phyloP scores from a whole-genome alignment of 1,140 invertebrate genomes.

The Plectus sambesii region DNA sequence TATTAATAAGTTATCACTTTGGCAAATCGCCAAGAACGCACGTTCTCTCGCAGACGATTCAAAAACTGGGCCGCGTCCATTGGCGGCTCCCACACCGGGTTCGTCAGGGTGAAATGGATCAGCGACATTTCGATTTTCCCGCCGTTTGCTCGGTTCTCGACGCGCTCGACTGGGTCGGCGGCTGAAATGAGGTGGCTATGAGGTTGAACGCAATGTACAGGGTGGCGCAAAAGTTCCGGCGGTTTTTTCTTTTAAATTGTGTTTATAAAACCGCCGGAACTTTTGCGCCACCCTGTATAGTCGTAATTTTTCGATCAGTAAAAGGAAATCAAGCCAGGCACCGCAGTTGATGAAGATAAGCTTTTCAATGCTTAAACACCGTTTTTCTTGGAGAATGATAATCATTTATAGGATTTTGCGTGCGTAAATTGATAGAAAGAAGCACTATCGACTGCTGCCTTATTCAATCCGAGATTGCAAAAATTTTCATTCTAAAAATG shows the following conservation, averaged over 20 bases:
- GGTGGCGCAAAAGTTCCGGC: no score
- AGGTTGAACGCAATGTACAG: conserved; percentile 20
- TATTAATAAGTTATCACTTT: no score
- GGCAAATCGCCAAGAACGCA: no score
- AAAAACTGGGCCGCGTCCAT: conserved; percentile 26
- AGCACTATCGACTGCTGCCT: no score
- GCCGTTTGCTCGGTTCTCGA: conserved; percentile 11
- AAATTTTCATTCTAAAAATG: no score
- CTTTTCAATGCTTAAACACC: no score
- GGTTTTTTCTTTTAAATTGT: no score
- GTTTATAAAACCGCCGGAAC: conserved; percentile 28
- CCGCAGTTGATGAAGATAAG: no score
- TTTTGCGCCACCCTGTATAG: conserved; percentile 14
- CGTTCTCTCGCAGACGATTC: conserved; percentile 21
- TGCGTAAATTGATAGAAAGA: no score
- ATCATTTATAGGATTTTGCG: no score
- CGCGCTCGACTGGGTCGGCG: background rate
- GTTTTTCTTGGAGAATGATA: no score
- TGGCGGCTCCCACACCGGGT: conserved; percentile 41
- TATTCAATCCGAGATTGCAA: no score
- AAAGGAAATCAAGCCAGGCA: background rate
- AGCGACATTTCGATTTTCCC: conserved; percentile 43
- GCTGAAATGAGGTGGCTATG: conserved; percentile 9
- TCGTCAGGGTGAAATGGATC: conserved; percentile 34
- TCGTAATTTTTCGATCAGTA: conserved; percentile 24